Base-by-base conservation (phyloP, 2,113 vertebrate genomes). In the Bos taurus region DNA sequence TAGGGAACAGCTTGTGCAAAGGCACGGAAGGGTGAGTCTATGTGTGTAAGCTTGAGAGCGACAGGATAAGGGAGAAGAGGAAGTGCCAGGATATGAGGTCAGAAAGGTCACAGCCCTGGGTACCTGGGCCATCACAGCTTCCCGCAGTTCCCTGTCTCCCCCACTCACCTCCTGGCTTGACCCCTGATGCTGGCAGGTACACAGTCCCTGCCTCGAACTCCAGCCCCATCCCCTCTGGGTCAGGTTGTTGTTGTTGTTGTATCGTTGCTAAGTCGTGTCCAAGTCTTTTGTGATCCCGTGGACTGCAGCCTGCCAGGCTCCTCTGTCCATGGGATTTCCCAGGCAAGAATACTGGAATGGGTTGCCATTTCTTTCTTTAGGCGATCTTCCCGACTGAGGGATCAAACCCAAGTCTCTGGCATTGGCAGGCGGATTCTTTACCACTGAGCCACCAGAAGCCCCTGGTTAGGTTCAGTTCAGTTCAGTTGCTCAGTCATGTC, bases 1-100 rank as follows among this genome's bases (percentile, higher is more conserved):
- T 36, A 88, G 54, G 30, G 54, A 96, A 62, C 43, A 64, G 26
- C 87, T 26, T 88, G 11, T 56, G 40, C 15, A 71, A 97, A 88
- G 10, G 6, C 46, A 4, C 1, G 19, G 40, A 84, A 23, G 46
- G 89, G 60, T 50, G 52, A 74, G 30, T 30, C 10, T 90, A 13
- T 40, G 40, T 64, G 57, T 36, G 9, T 46, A 30, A 92, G 43
- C 40, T 90, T 57, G 50, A 90, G n/a, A 7, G 25, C 12, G 26
- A 88, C n/a, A 46, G 28, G 14, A 46, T 23, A 60, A 67, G 40
- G 60, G 21, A 60, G 40, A 57, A 90, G 81, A 89, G 26, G 9
- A 52, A 62, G n/a, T 36, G 9, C 64, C 91, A 86, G 59, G 28
- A 57, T 56, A 64, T 46, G 60, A 81, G 36, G 21, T 80, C 90